A percentile compares a stretch with the other conserved stretches of the same genome.
Conservation (phyloP, 92 coral and sea anemone species). For the Phenganax stokvisi region DNA sequence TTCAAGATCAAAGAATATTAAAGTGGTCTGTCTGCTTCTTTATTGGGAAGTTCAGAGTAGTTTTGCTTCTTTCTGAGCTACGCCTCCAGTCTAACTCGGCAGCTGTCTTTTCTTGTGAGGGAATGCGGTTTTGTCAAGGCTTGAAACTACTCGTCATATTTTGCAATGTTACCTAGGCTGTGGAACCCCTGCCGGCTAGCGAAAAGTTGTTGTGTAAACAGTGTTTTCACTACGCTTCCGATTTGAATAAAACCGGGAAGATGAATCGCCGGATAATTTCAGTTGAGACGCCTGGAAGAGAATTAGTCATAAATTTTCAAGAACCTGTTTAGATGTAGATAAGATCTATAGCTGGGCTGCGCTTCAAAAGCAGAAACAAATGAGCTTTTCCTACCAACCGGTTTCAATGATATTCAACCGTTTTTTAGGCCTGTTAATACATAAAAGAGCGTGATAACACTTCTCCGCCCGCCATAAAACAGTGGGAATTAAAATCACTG, state of each 20-base stretch:
- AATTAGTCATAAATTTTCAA: conserved; percentile 25
- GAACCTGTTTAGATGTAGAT: neutral
- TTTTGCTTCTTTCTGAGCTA: neutral
- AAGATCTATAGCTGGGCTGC: conserved; percentile 25
- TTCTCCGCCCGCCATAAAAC: conserved; percentile 17
- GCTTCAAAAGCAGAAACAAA: conserved; percentile 31
- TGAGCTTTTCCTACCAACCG: conserved; percentile 7
- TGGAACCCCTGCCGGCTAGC: conserved; percentile 14
- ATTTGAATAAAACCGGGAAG: conserved; percentile 27
- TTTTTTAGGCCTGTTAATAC: conserved; percentile 23
- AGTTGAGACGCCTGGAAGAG: conserved; percentile 21
- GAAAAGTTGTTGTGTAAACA: conserved; percentile 35
- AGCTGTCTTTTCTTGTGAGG: neutral
- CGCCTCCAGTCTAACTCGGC: neutral
- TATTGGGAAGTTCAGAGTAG: neutral
- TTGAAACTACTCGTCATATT: conserved; percentile 4
- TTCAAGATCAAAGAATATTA: conserved; percentile 27
- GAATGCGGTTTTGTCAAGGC: neutral
- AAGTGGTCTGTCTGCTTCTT: conserved; percentile 28
- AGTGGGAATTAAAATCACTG: conserved; percentile 13
- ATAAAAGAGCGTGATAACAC: conserved; percentile 25
- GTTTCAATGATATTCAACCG: neutral
- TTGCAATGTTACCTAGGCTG: neutral
- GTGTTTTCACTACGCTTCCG: conserved; percentile 30
- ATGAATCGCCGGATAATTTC: conserved; percentile 28